Evolutionary conservation across 2,888 invertebrate species (phyloP), one percentile per base, ranked within the genome.

Genomic region (Pachymerium ferrugineum): DNA sequence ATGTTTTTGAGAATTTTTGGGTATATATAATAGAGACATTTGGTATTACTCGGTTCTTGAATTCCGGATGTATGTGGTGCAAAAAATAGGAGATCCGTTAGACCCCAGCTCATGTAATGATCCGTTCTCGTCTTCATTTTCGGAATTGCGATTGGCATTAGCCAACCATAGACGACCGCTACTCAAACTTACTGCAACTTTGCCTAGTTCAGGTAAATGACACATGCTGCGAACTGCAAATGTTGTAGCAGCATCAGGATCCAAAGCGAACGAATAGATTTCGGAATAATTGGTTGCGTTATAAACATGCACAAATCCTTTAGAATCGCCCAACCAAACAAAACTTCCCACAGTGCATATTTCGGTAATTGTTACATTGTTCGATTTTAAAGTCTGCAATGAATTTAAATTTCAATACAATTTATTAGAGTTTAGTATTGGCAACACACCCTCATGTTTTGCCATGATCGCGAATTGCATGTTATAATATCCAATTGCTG

Each of bases 281-380:
- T 87, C 33, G 83, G 81, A 67, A 85, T 79, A 73, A 19, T 73
- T 77, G 35, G 35, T 62, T 14, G 47, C 74, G 67, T 16, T 35
- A 54, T 92, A 95, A 0, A 93, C 90, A 78, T 91, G 90, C 75
- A 97, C 87, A 76, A 89, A 88, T n/a, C 94, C 95, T 1, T 88
- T 86, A 70, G 89, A 89, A 84, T 97, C 96, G 0, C 95, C 96
- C 78, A 95, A 88, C 97, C 97, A 97, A 78, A 97, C 86, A n/a
- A 78, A 79, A 76, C 88, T 86, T 68, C 89, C 90, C 1, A 94
- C 89, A 14, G 89, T 88, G 80, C 92, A 93, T 80, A 90, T 86
- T 0, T 90, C 88, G 3, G 83, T 82, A 25, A 83, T 80, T 4
- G 79, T 79, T 1, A 77, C 76, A 12, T 76, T 77, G 19, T 78